Percentiles rank a stretch among this genome's conserved stretches.
These are phyloP conservation scores for Cyrtonyx montezumae DNA, from an alignment of 2,113 vertebrate species.

Conservation along the genomic window DNA sequence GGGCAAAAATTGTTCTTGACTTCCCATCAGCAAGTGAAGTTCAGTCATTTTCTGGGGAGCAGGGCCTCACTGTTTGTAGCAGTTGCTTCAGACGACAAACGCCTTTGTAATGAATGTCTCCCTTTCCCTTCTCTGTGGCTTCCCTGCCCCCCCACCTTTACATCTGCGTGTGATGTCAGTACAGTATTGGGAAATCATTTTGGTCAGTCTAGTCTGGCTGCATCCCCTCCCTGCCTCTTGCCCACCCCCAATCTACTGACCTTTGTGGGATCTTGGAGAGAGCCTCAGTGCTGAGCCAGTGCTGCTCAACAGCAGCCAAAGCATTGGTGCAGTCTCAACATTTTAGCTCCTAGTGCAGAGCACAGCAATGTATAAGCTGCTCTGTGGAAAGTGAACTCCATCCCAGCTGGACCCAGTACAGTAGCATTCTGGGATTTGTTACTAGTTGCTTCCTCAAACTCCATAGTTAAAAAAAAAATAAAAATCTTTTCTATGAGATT, in stretches of 20 bases:
- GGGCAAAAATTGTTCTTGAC: background rate
- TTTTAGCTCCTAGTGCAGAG: background rate
- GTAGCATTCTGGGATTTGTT: background rate
- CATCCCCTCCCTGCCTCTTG: accelerated
- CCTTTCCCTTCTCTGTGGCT: background rate
- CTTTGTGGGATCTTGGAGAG: background rate
- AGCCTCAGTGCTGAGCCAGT: background rate
- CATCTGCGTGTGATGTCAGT: background rate
- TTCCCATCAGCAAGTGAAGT: background rate
- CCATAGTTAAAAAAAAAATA: background rate
- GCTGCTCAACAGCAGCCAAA: background rate
- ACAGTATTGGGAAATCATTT: background rate
- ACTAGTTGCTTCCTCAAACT: background rate
- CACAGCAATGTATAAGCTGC: background rate
- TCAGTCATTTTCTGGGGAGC: background rate
- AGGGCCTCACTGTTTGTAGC: accelerated
- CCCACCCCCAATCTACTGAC: too few species aligned
- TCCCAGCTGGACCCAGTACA: accelerated
- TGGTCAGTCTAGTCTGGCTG: background rate
- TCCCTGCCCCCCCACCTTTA: background rate
- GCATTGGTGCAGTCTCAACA: accelerated
- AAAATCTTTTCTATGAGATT: background rate
- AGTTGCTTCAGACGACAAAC: background rate
- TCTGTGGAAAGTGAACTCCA: background rate
- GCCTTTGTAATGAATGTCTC: background rate